Conservation (phyloP, 2,113 vertebrate genomes). For the Anguilla japonica region DNA sequence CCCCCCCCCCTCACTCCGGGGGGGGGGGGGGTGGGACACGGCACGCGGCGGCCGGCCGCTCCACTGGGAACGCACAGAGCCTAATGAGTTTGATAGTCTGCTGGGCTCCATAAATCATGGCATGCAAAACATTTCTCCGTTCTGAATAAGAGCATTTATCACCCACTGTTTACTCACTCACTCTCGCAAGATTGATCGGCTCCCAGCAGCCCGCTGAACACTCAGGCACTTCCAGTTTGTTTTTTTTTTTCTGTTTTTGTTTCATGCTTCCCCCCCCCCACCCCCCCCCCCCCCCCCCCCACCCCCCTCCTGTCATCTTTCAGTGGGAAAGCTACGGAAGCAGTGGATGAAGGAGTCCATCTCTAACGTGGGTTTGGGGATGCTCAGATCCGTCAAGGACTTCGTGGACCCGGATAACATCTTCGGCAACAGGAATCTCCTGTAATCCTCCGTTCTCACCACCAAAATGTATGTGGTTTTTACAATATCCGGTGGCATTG, state of each 20-base stretch:
- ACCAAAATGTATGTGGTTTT: slow-evolving; percentile 35
- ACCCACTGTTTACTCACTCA: slow-evolving; percentile 98
- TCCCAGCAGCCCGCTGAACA: slow-evolving; percentile 81
- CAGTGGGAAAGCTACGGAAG: slow-evolving; percentile 98
- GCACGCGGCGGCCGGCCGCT: slow-evolving; percentile 78
- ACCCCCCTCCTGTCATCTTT: slow-evolving; percentile 66
- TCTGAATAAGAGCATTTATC: slow-evolving; percentile 99
- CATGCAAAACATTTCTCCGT: slow-evolving; percentile 99
- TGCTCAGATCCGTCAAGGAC: slow-evolving; percentile 95
- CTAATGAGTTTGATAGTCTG: slow-evolving; percentile 99
- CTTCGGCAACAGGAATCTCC: slow-evolving; percentile 96
- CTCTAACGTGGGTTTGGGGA: slow-evolving; percentile 90
- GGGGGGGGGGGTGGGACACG: slow-evolving; percentile 70
- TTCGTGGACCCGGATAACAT: slow-evolving; percentile 96
- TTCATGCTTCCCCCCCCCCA: slow-evolving; percentile 48
- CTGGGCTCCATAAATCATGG: slow-evolving; percentile 99
- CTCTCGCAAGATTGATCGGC: slow-evolving; percentile 97
- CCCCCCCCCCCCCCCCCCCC: slow-evolving; percentile 28
- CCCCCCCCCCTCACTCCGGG: slow-evolving; percentile 56
- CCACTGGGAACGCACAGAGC: slow-evolving; percentile 89
- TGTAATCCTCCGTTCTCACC: slow-evolving; percentile 69
- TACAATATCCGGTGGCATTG: slow-evolving; percentile 42
- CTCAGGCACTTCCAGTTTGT: slow-evolving; percentile 68
- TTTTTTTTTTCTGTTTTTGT: slow-evolving; percentile 47
- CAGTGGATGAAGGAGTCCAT: slow-evolving; percentile 92